phyloP scores from a whole-genome alignment of 2,113 vertebrate species.

The Catagonus wagneri region DNA sequence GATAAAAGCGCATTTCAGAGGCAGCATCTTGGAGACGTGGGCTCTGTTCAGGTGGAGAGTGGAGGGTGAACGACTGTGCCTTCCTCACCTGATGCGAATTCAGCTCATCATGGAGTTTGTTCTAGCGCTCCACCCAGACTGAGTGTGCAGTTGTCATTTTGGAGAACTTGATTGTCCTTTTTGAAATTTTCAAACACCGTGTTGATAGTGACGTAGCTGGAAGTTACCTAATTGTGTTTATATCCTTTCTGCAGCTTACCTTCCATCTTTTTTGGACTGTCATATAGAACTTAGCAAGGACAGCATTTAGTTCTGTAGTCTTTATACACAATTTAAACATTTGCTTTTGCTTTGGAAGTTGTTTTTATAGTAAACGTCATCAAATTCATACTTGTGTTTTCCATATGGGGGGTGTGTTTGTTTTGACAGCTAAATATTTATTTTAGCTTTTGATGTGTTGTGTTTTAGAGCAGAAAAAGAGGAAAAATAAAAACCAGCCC shows the following conservation, averaged over 20 bases:
- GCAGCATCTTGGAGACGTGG: background rate
- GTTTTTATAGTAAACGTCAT: slow-evolving; percentile 41
- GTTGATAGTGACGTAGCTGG: background rate
- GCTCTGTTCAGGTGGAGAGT: background rate
- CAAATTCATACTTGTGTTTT: slow-evolving; percentile 66
- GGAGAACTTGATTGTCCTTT: slow-evolving; percentile 23
- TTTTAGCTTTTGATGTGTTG: slow-evolving; percentile 65
- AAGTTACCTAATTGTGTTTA: background rate
- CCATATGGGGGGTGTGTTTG: slow-evolving; percentile 33
- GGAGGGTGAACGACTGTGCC: background rate
- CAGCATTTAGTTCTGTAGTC: background rate
- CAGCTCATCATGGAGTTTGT: background rate
- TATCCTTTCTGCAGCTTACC: background rate
- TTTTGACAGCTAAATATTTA: slow-evolving; percentile 75
- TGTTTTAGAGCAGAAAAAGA: slow-evolving; percentile 61
- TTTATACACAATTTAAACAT: slow-evolving; percentile 56
- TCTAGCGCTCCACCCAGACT: background rate
- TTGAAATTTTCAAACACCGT: background rate
- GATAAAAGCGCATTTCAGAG: background rate
- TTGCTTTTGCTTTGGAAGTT: slow-evolving; percentile 63
- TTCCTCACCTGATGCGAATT: background rate
- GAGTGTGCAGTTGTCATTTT: slow-evolving; percentile 28
- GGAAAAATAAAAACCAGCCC: slow-evolving; percentile 23
- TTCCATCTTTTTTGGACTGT: slow-evolving; percentile 24
- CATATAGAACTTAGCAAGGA: background rate